Conservation (phyloP, 2,888 invertebrate species). For the Prosapia bicincta region DNA sequence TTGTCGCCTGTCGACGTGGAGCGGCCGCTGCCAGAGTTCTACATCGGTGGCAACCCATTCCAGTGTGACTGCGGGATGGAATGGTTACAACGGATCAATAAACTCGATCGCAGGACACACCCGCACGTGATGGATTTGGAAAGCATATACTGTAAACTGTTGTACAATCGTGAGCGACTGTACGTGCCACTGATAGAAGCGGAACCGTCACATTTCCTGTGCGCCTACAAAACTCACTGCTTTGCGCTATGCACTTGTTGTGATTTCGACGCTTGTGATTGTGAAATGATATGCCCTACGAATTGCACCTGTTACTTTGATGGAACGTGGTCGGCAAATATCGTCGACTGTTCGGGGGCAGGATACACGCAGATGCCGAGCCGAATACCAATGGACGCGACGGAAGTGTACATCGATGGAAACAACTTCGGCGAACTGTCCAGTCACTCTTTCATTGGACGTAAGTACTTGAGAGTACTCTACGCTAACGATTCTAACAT, state of each 20-base stretch:
- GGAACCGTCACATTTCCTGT: conserved; percentile 85
- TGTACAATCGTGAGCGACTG: conserved; percentile 78
- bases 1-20: conserved; percentile 75
- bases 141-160: conserved; percentile 82
- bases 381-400: conserved; percentile 92
- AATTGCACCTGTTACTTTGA: conserved; percentile 96
- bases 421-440: conserved; percentile 84
- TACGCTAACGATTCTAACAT: conserved; percentile 88
- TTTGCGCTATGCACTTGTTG: conserved; percentile 94
- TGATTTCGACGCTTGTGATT: conserved; percentile 95
- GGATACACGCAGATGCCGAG: conserved; percentile 80
- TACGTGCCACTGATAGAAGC: conserved; percentile 85
- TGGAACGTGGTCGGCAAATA: conserved; percentile 88
- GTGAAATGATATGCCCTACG: conserved; percentile 93
- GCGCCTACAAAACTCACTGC: conserved; percentile 89
- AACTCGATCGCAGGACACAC: conserved; percentile 77
- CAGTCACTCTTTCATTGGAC: conserved; percentile 86
- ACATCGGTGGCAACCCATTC: conserved; percentile 91
- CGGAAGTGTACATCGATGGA: conserved; percentile 90
- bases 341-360: conserved; percentile 84
- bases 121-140: conserved; percentile 89
- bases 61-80: conserved; percentile 95
- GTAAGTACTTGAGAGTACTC: conserved; percentile 82
- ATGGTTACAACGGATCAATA: conserved; percentile 90
- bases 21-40: conserved; percentile 80